Evolutionary conservation across 2,113 vertebrate genomes (phyloP).

Genomic region (Thermophis baileyi): DNA sequence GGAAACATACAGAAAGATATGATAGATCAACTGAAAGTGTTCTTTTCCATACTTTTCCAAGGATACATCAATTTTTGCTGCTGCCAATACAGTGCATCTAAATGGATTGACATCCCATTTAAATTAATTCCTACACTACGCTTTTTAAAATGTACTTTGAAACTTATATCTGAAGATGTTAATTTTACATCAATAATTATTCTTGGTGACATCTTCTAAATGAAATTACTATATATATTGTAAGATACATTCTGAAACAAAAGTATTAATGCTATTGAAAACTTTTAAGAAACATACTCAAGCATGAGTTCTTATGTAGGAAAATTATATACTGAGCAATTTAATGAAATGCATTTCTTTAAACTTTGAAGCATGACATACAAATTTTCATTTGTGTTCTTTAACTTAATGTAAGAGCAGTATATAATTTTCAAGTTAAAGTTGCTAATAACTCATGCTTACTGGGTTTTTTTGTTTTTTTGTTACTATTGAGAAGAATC

Average conservation of each 20-base stretch:
- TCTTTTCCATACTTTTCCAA: background rate
- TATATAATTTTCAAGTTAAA: background rate
- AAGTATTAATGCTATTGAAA: background rate
- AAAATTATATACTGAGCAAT: background rate
- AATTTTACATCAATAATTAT: background rate
- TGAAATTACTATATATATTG: background rate
- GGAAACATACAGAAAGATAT: background rate
- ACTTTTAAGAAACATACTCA: background rate
- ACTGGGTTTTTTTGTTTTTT: background rate
- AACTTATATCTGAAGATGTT: background rate
- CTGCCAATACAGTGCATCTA: background rate
- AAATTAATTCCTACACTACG: background rate
- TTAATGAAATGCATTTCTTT: background rate
- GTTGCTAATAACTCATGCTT: background rate
- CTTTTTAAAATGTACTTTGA: background rate
- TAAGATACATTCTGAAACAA: background rate
- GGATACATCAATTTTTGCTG: background rate
- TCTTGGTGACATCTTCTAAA: background rate
- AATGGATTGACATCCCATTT: background rate
- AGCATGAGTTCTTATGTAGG: accelerated
- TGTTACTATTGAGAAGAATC: background rate
- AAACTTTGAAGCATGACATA: background rate
- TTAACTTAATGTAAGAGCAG: background rate
- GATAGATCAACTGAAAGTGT: background rate
- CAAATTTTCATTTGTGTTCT: background rate